Evolutionary conservation across 2,888 invertebrate species (phyloP).

Genomic region (Sarcophaga variegata): DNA sequence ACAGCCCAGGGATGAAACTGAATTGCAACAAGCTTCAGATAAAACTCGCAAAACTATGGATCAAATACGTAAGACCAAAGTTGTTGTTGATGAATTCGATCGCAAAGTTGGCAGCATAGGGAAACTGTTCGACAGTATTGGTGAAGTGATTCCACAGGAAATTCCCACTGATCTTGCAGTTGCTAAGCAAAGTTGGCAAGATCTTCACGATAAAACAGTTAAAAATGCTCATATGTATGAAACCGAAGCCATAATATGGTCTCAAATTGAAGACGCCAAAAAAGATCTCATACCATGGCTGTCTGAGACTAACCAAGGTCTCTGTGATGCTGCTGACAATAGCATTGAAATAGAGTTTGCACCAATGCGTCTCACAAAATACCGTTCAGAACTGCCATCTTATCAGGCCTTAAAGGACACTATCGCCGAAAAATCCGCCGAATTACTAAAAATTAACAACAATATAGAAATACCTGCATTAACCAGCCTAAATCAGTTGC

Average conservation of each 20-base stretch:
- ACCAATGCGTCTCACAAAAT: conserved; percentile 89
- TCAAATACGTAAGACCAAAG: conserved; percentile 88
- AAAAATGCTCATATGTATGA: conserved; percentile 91
- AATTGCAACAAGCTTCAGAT: conserved; percentile 87
- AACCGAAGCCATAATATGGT: conserved; percentile 95
- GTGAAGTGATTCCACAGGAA: conserved; percentile 83
- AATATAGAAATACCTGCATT: conserved; percentile 88
- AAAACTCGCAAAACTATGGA: conserved; percentile 90
- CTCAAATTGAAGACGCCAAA: conserved; percentile 93
- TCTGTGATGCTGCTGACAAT: conserved; percentile 89
- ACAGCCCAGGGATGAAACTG: conserved; percentile 88
- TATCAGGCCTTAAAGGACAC: conserved; percentile 89
- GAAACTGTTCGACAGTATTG: conserved; percentile 81
- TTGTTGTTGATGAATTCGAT: conserved; percentile 89
- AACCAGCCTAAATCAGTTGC: conserved; percentile 84
- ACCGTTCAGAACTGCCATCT: conserved; percentile 92
- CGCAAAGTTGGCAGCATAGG: conserved; percentile 84
- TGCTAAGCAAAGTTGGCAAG: conserved; percentile 87
- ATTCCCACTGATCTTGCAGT: conserved; percentile 82
- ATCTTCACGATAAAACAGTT: conserved; percentile 87
- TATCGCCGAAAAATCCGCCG: conserved; percentile 90
- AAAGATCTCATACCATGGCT: conserved; percentile 93
- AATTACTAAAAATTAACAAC: conserved; percentile 89
- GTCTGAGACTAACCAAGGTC: conserved; percentile 89
- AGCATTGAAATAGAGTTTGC: conserved; percentile 91